These are phyloP conservation scores for Cancer borealis DNA, from an alignment of 2,888 invertebrate species.

Conservation along the genomic window DNA sequence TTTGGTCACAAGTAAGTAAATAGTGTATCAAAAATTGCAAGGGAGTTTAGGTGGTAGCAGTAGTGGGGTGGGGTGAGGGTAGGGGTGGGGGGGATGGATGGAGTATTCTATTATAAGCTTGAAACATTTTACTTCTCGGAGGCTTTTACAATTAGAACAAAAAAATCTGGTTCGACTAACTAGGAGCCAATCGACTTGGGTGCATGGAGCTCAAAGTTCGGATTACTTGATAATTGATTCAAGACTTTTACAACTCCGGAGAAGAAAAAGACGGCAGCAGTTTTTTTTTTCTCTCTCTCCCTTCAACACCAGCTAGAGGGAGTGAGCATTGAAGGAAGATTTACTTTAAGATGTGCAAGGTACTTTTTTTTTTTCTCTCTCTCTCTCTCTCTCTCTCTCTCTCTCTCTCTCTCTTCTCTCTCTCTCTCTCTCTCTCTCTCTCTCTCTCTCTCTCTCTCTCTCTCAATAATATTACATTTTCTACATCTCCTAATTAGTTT, in stretches of 20 bases:
- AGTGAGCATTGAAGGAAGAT: background rate
- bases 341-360: background rate
- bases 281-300: background rate
- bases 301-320: background rate
- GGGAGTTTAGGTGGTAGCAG: background rate
- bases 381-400: background rate
- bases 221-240: conserved; percentile 40
- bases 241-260: conserved; percentile 28
- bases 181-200: conserved; percentile 24
- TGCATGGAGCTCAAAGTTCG: conserved; percentile 17
- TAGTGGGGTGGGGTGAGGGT: background rate
- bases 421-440: background rate
- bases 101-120: background rate
- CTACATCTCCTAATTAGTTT: background rate
- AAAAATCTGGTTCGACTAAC: background rate
- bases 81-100: background rate
- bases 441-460: background rate
- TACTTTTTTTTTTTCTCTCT: background rate
- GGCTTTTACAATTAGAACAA: background rate
- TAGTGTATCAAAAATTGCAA: too few species aligned
- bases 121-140: background rate
- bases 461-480: background rate
- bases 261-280: background rate
- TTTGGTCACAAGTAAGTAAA: background rate
- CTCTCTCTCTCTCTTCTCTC: background rate